Conservation (phyloP, 2,113 vertebrate species). For the Dasyprocta punctata region DNA sequence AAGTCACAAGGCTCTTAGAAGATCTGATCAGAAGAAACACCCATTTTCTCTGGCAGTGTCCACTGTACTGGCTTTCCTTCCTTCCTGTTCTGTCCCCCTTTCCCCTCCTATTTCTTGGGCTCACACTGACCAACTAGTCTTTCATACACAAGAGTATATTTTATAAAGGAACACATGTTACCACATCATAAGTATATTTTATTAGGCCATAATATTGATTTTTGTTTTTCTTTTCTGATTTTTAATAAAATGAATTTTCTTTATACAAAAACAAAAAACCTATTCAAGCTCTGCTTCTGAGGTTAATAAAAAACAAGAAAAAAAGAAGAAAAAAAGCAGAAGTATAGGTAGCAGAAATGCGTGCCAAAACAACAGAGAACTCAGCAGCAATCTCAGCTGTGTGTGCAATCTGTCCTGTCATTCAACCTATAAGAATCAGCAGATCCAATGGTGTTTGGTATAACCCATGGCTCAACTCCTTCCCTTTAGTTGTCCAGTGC, state of each 20-base stretch:
- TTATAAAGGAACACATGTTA: background rate
- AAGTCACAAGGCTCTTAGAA: background rate
- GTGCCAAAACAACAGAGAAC: background rate
- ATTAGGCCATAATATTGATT: background rate
- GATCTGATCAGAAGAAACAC: background rate
- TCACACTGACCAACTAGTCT: background rate
- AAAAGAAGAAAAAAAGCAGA: background rate
- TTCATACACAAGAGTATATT: background rate
- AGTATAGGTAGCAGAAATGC: background rate
- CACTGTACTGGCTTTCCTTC: accelerated
- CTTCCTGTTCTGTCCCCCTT: background rate
- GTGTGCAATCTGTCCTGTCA: background rate
- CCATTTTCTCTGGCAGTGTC: too few relatives aligned
- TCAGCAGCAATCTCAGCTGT: background rate
- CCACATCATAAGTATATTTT: background rate
- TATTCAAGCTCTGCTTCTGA: background rate
- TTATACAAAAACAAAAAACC: background rate
- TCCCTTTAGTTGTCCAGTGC: background rate
- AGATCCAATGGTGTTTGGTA: background rate
- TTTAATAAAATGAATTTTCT: background rate
- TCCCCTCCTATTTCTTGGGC: background rate
- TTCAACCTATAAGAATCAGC: background rate
- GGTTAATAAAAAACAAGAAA: background rate
- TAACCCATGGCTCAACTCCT: background rate
- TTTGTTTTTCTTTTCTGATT: background rate